These are phyloP conservation scores for Lasioglossum marginatum DNA, from an alignment of 2,888 invertebrate species.

Conservation along the genomic window DNA sequence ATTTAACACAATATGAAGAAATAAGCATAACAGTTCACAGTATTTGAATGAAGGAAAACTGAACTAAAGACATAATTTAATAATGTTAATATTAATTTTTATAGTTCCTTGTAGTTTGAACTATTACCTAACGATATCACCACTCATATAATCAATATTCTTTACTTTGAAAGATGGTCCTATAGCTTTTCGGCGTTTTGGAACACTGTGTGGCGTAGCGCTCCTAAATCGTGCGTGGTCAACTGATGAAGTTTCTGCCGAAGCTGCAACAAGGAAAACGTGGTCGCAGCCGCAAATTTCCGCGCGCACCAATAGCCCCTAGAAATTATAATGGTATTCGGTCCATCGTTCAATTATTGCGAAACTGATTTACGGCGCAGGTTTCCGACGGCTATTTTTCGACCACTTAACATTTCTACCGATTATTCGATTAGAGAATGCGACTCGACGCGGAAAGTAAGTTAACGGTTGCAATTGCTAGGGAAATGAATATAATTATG, in stretches of 20 bases:
- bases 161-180: no score
- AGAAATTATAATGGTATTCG: background rate
- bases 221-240: constrained; percentile 20
- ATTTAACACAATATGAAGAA: no score
- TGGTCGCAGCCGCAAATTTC: background rate
- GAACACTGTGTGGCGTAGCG: no score
- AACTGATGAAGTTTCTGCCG: constrained; percentile 31
- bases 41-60: no score
- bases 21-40: no score
- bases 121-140: no score
- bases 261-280: constrained; percentile 18
- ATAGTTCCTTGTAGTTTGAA: no score
- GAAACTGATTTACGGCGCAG: background rate
- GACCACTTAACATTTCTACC: background rate
- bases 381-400: background rate
- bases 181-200: no score
- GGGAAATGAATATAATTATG: background rate
- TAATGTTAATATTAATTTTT: no score
- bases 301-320: background rate
- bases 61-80: no score
- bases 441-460: background rate
- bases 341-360: background rate
- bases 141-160: no score
- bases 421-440: background rate
- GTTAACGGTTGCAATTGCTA: background rate